Percentiles rank a stretch among this genome's conserved stretches.
Evolutionary conservation across 2,888 invertebrate genomes (phyloP).

Genomic region (Cheiracanthium punctorium): DNA sequence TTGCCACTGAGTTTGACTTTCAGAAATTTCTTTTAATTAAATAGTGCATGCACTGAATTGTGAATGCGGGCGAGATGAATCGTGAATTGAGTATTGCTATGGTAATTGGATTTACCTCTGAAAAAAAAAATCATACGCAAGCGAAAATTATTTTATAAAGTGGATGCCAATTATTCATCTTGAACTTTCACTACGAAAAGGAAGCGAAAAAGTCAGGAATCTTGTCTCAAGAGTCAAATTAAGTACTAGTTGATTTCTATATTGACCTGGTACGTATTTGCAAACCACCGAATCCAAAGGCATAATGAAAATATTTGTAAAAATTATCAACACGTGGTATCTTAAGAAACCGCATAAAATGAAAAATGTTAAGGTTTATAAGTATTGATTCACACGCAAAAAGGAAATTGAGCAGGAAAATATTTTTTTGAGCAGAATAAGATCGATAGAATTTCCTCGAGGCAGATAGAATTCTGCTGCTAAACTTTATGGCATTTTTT

Average conservation of each 20-base stretch:
- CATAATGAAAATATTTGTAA: conserved; percentile 25
- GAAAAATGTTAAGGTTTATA: not conserved
- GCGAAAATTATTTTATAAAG: not conserved
- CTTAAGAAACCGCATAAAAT: not conserved
- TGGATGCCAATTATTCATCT: conserved; percentile 35
- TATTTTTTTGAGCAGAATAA: too few relatives aligned
- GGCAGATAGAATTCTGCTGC: too few relatives aligned
- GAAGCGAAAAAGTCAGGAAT: not conserved
- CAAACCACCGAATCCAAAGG: conserved; percentile 23
- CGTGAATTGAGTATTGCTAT: too few relatives aligned
- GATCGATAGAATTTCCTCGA: too few relatives aligned
- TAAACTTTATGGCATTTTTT: too few relatives aligned
- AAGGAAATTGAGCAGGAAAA: not conserved
- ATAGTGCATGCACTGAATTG: too few relatives aligned
- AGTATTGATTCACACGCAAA: not conserved
- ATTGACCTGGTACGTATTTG: conserved; percentile 15
- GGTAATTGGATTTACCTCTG: too few relatives aligned
- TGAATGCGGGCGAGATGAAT: too few relatives aligned
- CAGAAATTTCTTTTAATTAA: too few relatives aligned
- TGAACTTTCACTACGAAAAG: not conserved
- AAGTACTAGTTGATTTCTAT: conserved; percentile 5
- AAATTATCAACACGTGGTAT: conserved; percentile 14
- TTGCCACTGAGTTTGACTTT: too few relatives aligned
- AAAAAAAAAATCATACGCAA: too few relatives aligned
- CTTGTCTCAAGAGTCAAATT: conserved; percentile 48